Evolutionary conservation across 1,140 invertebrate genomes (phyloP), one percentile per base, ranked within the genome.

Genomic region (Stegodyphus mimosarum): DNA sequence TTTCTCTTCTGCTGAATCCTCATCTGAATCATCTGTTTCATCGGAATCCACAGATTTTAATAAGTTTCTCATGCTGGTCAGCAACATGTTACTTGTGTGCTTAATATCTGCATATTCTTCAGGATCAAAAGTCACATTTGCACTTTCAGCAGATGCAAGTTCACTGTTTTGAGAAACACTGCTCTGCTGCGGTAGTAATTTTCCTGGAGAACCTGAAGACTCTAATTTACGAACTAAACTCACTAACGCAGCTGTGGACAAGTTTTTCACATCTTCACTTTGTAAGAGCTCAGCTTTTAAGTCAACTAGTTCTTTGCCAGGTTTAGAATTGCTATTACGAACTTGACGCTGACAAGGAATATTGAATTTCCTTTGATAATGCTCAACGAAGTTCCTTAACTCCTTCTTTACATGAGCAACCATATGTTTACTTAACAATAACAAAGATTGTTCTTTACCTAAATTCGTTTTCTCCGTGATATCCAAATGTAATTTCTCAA

Each of bases 381-480:
- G 90, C 89, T 95, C 93, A 89, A 96, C 91, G 79, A 96, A 92
- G 78, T 93, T 92, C 15, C 92, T 92, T 4, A 95, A 92, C 90
- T 97, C 95, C 81, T 95, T 94, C 74, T 93, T 93, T 49, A 94
- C 92, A 89, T 96, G 95, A 73, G 93, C 93, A 13, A 95, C 94
- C 87, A 96, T 91, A 17, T 93, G 91, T 73, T 93, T 91, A 33
- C 33, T 33, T 33, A 33, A 33, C 33, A 33, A 33, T 33, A 33
- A 33, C 33, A 33, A 33, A 33, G 33, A 33, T 3, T 33, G 33
- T 33, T 33, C 33, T 33, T 33, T 33, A 33, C 33, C 33, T 33
- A 33, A 33, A 33, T 33, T 33, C 3, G 33, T 33, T 33, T 33
- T 33, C 33, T 33, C 33, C 33, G 3, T 33, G 33, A 33, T 33